Conservation (phyloP, 2,888 invertebrate species). For the Microchrysa polita region DNA sequence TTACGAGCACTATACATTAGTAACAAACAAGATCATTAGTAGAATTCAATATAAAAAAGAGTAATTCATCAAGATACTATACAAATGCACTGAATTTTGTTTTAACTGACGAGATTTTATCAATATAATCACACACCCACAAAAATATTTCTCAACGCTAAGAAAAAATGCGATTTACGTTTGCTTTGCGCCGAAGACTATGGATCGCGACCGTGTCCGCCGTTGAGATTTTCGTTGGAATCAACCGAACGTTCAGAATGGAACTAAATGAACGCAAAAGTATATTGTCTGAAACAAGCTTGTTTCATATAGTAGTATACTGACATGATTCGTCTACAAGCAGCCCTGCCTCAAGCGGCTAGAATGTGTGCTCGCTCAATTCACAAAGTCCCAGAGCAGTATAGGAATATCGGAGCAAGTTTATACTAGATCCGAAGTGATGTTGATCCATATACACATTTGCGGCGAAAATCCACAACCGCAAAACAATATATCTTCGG, state of each 20-base stretch:
- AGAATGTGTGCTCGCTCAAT: background rate
- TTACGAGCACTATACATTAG: too few species aligned
- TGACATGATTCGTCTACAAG: too few species aligned
- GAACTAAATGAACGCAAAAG: constrained; percentile 5
- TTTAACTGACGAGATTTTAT: too few species aligned
- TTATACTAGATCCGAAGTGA: background rate
- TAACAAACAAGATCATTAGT: too few species aligned
- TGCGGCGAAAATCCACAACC: constrained; percentile 30
- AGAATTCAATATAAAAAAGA: background rate
- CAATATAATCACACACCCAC: too few species aligned
- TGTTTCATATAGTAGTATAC: too few species aligned
- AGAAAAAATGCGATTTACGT: background rate
- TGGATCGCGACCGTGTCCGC: background rate
- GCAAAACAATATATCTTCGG: constrained; percentile 5
- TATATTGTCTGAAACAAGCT: background rate
- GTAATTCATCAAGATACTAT: background rate
- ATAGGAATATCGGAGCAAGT: constrained; percentile 2
- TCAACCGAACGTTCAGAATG: constrained; percentile 13
- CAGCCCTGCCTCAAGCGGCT: constrained; percentile 11
- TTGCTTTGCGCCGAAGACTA: background rate
- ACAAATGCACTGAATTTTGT: too few species aligned
- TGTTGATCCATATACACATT: constrained; percentile 17
- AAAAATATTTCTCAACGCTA: too few species aligned
- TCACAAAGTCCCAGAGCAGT: too few species aligned
- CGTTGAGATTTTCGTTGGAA: constrained; percentile 9